Percentiles rank a stretch among this genome's conserved stretches.
phyloP scores from a whole-genome alignment of 2,888 invertebrate genomes.

The Buathra laborator region DNA sequence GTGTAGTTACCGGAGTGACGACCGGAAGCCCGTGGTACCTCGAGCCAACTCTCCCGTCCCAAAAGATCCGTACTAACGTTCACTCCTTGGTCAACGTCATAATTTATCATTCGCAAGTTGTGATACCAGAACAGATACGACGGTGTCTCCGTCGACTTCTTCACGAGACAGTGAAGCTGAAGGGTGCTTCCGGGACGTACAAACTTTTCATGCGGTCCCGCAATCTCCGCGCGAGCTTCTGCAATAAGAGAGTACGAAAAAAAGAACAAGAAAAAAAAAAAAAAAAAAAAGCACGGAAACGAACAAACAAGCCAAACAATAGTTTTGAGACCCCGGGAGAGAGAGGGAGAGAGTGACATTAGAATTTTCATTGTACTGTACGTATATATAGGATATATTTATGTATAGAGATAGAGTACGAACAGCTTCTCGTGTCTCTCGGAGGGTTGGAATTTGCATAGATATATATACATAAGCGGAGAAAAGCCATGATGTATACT shows the following conservation, averaged over 20 bases:
- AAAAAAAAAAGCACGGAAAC: constrained; percentile 8
- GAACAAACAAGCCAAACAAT: background rate
- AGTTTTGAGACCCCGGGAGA: constrained; percentile 6
- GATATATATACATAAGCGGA: constrained; percentile 29
- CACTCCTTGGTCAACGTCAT: constrained; percentile 94
- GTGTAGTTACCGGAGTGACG: constrained; percentile 95
- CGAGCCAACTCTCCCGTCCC: constrained; percentile 90
- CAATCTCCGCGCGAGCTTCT: constrained; percentile 95
- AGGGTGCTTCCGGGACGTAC: constrained; percentile 94
- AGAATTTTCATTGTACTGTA: constrained; percentile 52
- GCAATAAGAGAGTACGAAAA: constrained; percentile 79
- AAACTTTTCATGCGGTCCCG: constrained; percentile 94
- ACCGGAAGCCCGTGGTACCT: constrained; percentile 87
- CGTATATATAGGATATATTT: background rate
- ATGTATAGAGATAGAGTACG: background rate
- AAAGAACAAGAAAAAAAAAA: background rate
- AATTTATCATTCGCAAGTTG: constrained; percentile 97
- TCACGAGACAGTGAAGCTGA: constrained; percentile 92
- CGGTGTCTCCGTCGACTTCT: constrained; percentile 94
- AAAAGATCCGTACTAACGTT: constrained; percentile 93
- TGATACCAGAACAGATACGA: constrained; percentile 93
- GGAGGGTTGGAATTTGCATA: constrained; percentile 54
- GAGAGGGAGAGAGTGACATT: constrained; percentile 42
- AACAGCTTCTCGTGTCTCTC: constrained; percentile 16
- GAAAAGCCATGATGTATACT: constrained; percentile 36